A percentile compares a stretch with the other conserved stretches of the same genome.
Evolutionary conservation across 2,888 invertebrate genomes (phyloP).

Genomic region (Orchesellides sinensis): DNA sequence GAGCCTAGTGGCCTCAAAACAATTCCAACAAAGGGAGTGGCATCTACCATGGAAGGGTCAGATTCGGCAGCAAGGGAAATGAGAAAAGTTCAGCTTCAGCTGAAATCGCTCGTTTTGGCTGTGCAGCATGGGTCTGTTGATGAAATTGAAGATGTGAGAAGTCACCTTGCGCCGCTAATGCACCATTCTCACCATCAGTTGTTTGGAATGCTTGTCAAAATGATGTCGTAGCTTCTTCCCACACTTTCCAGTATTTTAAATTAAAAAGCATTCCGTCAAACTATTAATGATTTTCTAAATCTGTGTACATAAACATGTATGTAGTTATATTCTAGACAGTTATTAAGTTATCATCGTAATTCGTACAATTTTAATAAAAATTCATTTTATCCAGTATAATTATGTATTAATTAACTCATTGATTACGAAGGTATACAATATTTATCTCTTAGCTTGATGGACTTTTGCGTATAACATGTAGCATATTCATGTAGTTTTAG

Average conservation of each 20-base stretch:
- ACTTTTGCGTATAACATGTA: no score
- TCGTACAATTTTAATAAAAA: no score
- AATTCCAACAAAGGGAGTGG: neutral
- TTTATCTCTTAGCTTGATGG: no score
- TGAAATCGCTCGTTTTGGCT: conserved; percentile 72
- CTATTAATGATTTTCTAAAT: neutral
- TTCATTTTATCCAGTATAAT: no score
- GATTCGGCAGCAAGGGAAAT: conserved; percentile 26
- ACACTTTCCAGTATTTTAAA: neutral
- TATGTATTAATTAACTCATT: no score
- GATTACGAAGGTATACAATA: no score
- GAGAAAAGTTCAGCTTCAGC: conserved; percentile 54
- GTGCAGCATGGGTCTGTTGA: conserved; percentile 69
- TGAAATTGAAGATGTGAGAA: conserved; percentile 66
- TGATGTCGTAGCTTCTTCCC: conserved; percentile 39
- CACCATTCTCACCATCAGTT: conserved; percentile 68
- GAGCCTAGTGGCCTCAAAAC: conserved; percentile 16
- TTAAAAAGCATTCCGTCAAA: neutral
- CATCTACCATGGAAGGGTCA: neutral
- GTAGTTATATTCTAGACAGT: neutral
- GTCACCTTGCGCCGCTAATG: conserved; percentile 63
- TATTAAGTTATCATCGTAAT: neutral
- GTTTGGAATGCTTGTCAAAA: conserved; percentile 68
- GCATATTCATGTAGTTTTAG: no score
- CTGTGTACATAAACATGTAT: neutral